Evolutionary conservation across 2,888 invertebrate genomes (phyloP), one percentile per base, ranked within the genome.

Genomic region (Drosophila lutescens): DNA sequence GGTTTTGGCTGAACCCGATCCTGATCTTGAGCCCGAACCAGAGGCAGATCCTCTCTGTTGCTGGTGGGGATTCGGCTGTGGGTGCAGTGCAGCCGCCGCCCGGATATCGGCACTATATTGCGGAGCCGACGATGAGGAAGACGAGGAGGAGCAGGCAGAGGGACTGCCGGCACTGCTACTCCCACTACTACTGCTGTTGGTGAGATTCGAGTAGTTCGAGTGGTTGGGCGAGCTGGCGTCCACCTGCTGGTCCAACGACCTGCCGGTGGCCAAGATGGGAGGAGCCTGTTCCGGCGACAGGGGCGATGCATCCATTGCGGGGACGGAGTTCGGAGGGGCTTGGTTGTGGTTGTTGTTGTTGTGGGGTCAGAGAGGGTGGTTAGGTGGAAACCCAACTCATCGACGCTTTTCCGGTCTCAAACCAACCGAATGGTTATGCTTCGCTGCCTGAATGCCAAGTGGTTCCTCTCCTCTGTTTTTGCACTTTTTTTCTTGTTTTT

Each of bases 91-190:
- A 12, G 72, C 20, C 20, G 71, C 70, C 26, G 62, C 43, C 12
- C 82, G 72, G 46, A 89, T 63, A 57, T 91, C 86, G 30, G 89
- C 90, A 63, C 90, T 89, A 30, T 90, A 91, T 6, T 90, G 90
- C 5, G 90, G 90, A 43, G 89, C 87, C 51, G 90, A 90, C 0
- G 90, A 90, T 13, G 77, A 73, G 1, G 80, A 69, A 43, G 84
- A 70, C n/a, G 78, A 71, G 76, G 76, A 79, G 41, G 71, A 76
- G 23, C 60, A 43, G 54, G 65, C 88, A 10, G 79, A 78, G 15
- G 85, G 80, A 44, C 80, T 84, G 61, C 73, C 75, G 32, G 46
- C 74, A 63, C 70, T 79, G 50, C 71, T 79, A 47, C 62, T 73
- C 65, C 69, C 81, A 32, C 49, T 34, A 56, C 69, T 77, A 73